A percentile compares a stretch with the other conserved stretches of the same genome.
Evolutionary conservation across 1,140 invertebrate genomes (phyloP).

Genomic region (Hermatobates lingyangjiaoensis): DNA sequence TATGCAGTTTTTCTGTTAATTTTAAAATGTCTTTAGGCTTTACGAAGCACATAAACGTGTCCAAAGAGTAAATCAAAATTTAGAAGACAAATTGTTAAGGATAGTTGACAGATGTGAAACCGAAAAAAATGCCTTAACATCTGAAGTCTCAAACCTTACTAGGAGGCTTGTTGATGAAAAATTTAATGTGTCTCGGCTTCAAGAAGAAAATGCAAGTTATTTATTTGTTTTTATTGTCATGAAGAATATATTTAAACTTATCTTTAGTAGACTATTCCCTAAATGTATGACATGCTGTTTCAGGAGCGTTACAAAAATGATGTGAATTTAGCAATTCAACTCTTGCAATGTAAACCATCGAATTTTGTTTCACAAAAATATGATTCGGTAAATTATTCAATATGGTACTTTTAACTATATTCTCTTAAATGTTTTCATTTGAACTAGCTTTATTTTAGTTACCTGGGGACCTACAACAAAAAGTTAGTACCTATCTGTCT

Average conservation of each 20-base stretch:
- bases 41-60: conserved; percentile 84
- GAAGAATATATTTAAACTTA: no score
- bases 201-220: conserved; percentile 74
- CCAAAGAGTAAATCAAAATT: conserved; percentile 84
- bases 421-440: conserved; percentile 3
- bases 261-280: conserved; percentile 8
- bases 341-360: conserved; percentile 85
- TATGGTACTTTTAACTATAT: conserved; percentile 9
- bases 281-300: conserved; percentile 25
- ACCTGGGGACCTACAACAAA: conserved; percentile 72
- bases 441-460: conserved; percentile 40
- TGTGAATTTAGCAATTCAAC: conserved; percentile 80
- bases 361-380: conserved; percentile 86
- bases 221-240: not conserved
- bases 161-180: conserved; percentile 75
- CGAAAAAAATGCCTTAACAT: conserved; percentile 69
- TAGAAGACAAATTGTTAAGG: conserved; percentile 85
- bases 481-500: conserved; percentile 59
- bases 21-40: conserved; percentile 50
- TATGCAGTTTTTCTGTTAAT: not conserved
- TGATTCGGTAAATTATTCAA: conserved; percentile 54
- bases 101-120: conserved; percentile 84
- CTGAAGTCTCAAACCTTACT: conserved; percentile 70
- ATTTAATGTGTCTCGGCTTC: conserved; percentile 63
- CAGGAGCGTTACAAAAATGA: conserved; percentile 88